A percentile compares a stretch with the other conserved stretches of the same genome.
Conservation (phyloP, 2,113 vertebrate genomes). For the Nansenia antarctica region DNA sequence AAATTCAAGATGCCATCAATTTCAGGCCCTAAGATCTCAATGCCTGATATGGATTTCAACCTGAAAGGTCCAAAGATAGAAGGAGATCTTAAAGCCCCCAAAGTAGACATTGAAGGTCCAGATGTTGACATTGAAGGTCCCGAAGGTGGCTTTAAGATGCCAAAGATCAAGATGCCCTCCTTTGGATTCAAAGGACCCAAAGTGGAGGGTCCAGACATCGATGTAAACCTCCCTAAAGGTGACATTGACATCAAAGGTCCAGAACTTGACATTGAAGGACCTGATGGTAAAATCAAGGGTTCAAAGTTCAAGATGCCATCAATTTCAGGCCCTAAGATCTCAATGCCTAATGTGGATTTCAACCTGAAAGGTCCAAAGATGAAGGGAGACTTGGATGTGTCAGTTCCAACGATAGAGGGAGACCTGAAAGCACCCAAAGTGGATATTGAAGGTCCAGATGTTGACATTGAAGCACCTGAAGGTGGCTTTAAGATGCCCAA, state of each 20-base stretch:
- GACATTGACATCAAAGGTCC: not conserved
- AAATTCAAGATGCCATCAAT: constrained; percentile 6
- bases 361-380: constrained; percentile 6
- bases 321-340: not conserved
- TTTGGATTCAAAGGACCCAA: constrained; percentile 5
- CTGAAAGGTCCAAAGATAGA: constrained; percentile 8
- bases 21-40: constrained; percentile 2
- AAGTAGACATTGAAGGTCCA: not conserved
- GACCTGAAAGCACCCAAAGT: not conserved
- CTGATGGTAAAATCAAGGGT: constrained; percentile 4
- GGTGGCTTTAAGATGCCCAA: constrained; percentile 17
- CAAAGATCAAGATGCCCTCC: constrained; percentile 1
- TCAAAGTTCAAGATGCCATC: constrained; percentile 9
- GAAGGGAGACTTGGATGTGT: constrained; percentile 1
- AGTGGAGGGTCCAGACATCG: not conserved
- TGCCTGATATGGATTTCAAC: constrained; percentile 4
- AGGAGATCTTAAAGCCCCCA: not conserved
- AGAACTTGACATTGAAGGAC: constrained; percentile 1
- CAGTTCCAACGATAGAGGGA: constrained; percentile 6
- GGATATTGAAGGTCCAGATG: constrained; percentile 6
- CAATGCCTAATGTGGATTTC: not conserved
- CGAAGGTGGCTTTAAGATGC: constrained; percentile 5
- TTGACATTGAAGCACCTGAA: constrained; percentile 3
- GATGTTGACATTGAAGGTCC: not conserved
- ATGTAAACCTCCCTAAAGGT: not conserved